These are phyloP conservation scores for Gari tellinella DNA, from an alignment of 2,888 invertebrate genomes.

Conservation along the genomic window DNA sequence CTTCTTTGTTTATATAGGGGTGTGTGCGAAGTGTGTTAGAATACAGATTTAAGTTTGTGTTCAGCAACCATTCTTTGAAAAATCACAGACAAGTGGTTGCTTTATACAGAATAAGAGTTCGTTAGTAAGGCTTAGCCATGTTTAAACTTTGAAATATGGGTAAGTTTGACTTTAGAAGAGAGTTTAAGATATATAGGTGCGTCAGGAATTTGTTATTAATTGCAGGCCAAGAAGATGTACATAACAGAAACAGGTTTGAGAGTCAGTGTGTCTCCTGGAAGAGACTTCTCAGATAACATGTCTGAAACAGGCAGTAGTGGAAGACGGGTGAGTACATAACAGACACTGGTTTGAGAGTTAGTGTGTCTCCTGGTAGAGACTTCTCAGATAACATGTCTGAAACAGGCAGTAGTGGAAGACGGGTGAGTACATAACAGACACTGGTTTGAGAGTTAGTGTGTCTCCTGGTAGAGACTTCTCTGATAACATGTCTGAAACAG, in stretches of 20 bases:
- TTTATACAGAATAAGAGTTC: no score
- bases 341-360: conserved; percentile 70
- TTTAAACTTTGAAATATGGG: no score
- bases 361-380: conserved; percentile 75
- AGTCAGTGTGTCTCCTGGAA: conserved; percentile 74
- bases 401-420: conserved; percentile 74
- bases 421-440: conserved; percentile 67
- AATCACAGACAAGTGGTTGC: no score
- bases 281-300: conserved; percentile 77
- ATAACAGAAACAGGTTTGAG: conserved; percentile 80
- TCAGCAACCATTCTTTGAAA: no score
- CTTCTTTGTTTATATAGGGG: no score
- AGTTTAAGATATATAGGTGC: no score
- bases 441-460: conserved; percentile 71
- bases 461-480: conserved; percentile 75
- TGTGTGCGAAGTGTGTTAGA: no score
- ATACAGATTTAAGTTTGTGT: no score
- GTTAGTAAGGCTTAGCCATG: no score
- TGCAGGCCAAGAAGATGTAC: conserved; percentile 88
- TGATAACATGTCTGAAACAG: conserved; percentile 80
- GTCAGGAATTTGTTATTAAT: no score
- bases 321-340: conserved; percentile 64
- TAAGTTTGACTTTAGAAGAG: no score
- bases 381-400: conserved; percentile 79
- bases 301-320: conserved; percentile 79